Base-by-base conservation (phyloP, 2,797 vertebrate genomes). In the Xenops minutus region DNA sequence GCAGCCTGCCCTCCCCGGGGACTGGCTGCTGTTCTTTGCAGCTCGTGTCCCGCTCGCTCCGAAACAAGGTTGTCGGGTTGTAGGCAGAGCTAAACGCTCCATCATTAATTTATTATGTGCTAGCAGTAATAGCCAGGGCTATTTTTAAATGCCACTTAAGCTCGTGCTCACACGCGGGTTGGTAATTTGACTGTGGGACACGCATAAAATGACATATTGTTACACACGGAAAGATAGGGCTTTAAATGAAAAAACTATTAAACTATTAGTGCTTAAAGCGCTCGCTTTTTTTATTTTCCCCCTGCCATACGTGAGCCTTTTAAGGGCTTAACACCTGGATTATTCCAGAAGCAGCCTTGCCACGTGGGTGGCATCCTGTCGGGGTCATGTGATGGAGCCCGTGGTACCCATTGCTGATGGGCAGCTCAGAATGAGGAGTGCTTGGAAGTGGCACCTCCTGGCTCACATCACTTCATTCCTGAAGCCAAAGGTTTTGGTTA, bases 81-180 rank as follows among this genome's bases (percentile, higher is more conserved):
- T 71, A 85, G 93, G 88, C 90, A 94, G 37, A 78, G 52, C 66
- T 90, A 93, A 89, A 95, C 32, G 41, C 73, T 93, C 64, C 58
- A 61, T 93, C 85, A 63, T 95, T 96, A 92, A 95, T 95, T 96
- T 95, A 93, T 94, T 82, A 74, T 41, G 89, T 83, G 77, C 91
- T 88, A 86, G 91, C 94, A 51, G 64, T 94, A 96, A 94, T 76
- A 93, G 92, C 5, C 1, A 80, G 74, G 94, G 85, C 93, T 97
- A 87, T 96, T 96, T 96, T 96, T 95, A 96, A 95, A 94, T 82
- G 94, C 93, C 94, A 71, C 93, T 96, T 95, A 92, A 95, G 80
- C 94, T 94, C 0, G 2, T 0, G 6, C 85, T 95, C 67, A 2
- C 79, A 71, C 52, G 3, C 4, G 30, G 63, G 71, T 80, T 93